Percentiles rank a stretch among this genome's conserved stretches.
These are phyloP conservation scores for Gallinago solitaria DNA, from an alignment of 2,797 vertebrate species.

Conservation along the genomic window DNA sequence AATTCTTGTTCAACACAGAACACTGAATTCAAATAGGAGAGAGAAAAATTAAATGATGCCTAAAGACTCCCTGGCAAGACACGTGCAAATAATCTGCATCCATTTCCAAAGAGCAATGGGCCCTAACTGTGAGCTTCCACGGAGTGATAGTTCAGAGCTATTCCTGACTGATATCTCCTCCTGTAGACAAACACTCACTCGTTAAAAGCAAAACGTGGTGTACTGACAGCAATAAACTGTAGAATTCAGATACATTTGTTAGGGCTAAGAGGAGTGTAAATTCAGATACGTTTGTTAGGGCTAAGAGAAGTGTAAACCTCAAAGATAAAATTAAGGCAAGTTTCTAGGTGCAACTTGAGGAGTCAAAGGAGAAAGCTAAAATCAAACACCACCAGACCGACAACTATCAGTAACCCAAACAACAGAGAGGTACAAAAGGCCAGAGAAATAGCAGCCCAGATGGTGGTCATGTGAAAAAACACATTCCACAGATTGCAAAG, in stretches of 20 bases:
- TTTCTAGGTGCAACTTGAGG: conserved; percentile 32
- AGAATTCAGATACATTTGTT: background rate
- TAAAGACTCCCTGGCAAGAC: background rate
- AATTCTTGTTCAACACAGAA: background rate
- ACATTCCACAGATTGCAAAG: conserved; percentile 38
- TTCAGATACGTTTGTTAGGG: background rate
- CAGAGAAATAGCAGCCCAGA: conserved; percentile 19
- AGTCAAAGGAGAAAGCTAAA: conserved; percentile 34
- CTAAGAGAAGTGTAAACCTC: conserved; percentile 6
- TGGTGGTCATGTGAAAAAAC: conserved; percentile 47
- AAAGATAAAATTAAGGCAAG: conserved; percentile 44
- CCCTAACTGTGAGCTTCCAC: background rate
- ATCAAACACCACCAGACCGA: conserved; percentile 23
- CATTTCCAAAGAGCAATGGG: conserved; percentile 16
- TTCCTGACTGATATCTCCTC: conserved; percentile 24
- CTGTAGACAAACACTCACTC: conserved; percentile 42
- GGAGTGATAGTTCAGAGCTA: background rate
- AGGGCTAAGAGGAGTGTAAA: conserved; percentile 22
- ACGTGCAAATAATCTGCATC: background rate
- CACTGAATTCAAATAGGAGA: background rate
- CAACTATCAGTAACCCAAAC: conserved; percentile 56
- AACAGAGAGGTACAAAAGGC: conserved; percentile 50
- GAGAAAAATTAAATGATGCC: background rate
- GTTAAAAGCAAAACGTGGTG: background rate
- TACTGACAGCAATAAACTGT: conserved; percentile 34